phyloP scores from a whole-genome alignment of 2,888 invertebrate species.

The Axea sp. region DNA sequence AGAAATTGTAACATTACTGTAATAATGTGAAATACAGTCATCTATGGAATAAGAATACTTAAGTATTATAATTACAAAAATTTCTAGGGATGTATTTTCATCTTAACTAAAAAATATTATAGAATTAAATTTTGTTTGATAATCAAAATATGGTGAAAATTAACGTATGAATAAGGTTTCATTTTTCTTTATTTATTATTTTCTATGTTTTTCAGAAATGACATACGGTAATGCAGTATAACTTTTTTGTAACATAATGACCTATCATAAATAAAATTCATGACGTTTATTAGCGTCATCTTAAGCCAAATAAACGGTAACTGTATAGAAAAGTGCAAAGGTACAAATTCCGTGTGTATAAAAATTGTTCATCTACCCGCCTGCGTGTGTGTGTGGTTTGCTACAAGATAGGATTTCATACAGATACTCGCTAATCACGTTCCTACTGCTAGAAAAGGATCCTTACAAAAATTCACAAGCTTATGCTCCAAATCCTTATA shows the following conservation, averaged over 20 bases:
- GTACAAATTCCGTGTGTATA: slow-evolving; percentile 3
- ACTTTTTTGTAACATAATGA: slow-evolving; percentile 29
- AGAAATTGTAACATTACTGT: too few species aligned
- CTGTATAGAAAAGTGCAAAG: slow-evolving; percentile 31
- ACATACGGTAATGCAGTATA: background rate
- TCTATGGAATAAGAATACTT: too few species aligned
- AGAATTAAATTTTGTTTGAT: too few species aligned
- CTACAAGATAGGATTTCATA: slow-evolving; percentile 40
- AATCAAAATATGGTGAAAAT: too few species aligned
- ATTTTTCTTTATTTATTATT: background rate
- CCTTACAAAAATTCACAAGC: slow-evolving; percentile 49
- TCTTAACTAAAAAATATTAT: too few species aligned
- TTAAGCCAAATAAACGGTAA: slow-evolving; percentile 36
- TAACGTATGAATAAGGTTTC: too few species aligned
- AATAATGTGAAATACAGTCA: too few species aligned
- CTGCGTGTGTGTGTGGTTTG: slow-evolving; percentile 14
- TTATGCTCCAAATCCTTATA: slow-evolving; percentile 49
- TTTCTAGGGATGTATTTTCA: too few species aligned
- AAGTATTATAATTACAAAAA: too few species aligned
- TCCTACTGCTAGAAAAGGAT: slow-evolving; percentile 33
- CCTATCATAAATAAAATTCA: slow-evolving; percentile 37
- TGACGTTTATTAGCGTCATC: slow-evolving; percentile 34
- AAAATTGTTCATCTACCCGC: too few species aligned
- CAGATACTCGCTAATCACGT: slow-evolving; percentile 50
- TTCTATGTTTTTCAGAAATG: background rate